Base-by-base conservation (phyloP, 92 coral and sea anemone genomes). In the Parazoanthus swiftii region DNA sequence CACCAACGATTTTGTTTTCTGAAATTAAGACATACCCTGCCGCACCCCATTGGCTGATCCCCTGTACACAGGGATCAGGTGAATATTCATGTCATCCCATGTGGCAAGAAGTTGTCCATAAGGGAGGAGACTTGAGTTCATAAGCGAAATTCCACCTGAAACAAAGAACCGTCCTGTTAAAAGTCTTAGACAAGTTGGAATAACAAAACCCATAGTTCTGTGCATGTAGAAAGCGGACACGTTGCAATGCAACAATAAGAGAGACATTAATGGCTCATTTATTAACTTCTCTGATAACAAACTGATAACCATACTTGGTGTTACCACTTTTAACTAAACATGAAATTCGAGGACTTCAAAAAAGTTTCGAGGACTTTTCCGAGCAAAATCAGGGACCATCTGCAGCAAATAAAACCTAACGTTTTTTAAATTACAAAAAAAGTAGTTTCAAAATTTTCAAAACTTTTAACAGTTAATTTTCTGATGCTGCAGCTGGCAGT, bases 111-210 rank as follows among this genome's bases (percentile, higher is more conserved):
- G 89, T 37, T 76, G 89, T 42, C 91, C 89, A 88, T 90, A 89
- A 23, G 94, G 92, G 56, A 95, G 77, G 72, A 95, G 84, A 72
- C 94, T 92, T 63, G 94, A 90, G 14, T 95, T 92, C 79, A 93
- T 42, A 46, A 95, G 91, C 0, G 98, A 95, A 36, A 95, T 88
- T 0, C 98, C 95, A 93, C 94, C 98, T 95, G 79, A 70, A 50
- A 59, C 36, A 37, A 71, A 21, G 18, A 35, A 2, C 23, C 72
- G 26, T 11, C 20, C 23, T 21, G 2, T 26, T 21, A 50, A 9
- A 70, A 1, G 75, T 70, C 15, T 43, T 16, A 20, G 36, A 6
- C 15, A 38, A 18, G 59, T 38, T 67, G 56, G 35, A 20, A 14
- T 81, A 44, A 81, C 23, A 89, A 67, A 39, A 39, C 42, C 42